phyloP scores from a whole-genome alignment of 1,140 invertebrate genomes.

The Chlorops oryzae region DNA sequence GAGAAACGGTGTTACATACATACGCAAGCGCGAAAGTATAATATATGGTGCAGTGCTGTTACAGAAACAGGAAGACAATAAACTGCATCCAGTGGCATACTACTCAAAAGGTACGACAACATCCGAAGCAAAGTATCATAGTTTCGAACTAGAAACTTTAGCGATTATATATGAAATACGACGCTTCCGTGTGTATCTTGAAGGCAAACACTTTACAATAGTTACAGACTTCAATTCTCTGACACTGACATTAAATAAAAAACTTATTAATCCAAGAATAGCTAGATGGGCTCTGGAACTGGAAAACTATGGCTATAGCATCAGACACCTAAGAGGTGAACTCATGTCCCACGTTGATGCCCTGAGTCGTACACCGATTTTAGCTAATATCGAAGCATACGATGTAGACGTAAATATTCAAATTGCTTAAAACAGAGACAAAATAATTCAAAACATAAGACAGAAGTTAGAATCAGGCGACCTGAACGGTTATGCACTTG shows the following conservation, averaged over 20 bases:
- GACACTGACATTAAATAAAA: conserved; percentile 24
- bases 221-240: conserved; percentile 28
- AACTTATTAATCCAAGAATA: conserved; percentile 24
- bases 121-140: conserved; percentile 44
- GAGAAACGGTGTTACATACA: conserved; percentile 26
- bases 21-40: conserved; percentile 20
- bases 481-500: no score
- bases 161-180: conserved; percentile 46
- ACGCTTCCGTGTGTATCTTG: conserved; percentile 33
- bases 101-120: conserved; percentile 31
- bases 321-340: neutral
- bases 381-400: no score
- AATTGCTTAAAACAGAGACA: no score
- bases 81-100: conserved; percentile 9
- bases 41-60: conserved; percentile 24
- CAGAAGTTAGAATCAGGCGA: no score
- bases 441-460: no score
- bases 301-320: neutral
- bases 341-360: neutral
- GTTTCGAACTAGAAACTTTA: conserved; percentile 48
- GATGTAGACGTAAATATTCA: no score
- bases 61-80: conserved; percentile 17
- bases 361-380: no score
- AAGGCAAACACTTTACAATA: conserved; percentile 41
- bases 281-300: conserved; percentile 19